Percentiles rank a stretch among this genome's conserved stretches.
Conservation (phyloP, 1,140 invertebrate genomes). For the Tetramorium parvispinum region DNA sequence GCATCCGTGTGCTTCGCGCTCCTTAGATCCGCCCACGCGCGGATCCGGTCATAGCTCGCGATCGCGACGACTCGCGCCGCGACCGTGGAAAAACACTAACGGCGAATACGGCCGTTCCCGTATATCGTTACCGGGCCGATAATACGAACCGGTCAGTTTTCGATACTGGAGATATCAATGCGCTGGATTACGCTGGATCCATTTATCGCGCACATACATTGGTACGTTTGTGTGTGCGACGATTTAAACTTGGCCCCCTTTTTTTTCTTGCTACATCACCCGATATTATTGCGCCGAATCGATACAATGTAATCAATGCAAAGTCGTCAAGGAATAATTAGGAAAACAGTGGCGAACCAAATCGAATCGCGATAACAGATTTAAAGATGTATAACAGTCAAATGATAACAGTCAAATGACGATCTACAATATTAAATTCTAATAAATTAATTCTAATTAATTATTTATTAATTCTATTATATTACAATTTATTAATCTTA, state of each 20-base stretch:
- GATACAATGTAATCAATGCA: not conserved
- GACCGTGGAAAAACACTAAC: constrained; percentile 45
- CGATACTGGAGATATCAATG: not conserved
- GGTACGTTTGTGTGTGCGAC: not conserved
- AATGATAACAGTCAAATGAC: no score
- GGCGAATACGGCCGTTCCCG: not conserved
- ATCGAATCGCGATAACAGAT: not conserved
- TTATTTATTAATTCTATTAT: no score
- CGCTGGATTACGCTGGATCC: not conserved
- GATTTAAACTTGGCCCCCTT: not conserved
- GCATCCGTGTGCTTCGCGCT: not conserved
- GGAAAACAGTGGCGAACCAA: no score
- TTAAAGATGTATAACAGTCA: no score
- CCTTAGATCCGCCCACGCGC: not conserved
- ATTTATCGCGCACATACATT: not conserved
- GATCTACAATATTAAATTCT: no score
- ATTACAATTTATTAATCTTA: no score
- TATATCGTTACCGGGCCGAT: constrained; percentile 29
- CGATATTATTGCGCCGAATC: not conserved
- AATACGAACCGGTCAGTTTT: constrained; percentile 15
- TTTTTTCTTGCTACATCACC: not conserved
- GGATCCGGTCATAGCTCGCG: not conserved
- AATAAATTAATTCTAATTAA: no score
- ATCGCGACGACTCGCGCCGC: not conserved
- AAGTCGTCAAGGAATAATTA: not conserved